Percentiles rank a stretch among this genome's conserved stretches.
Conservation (phyloP, 2,888 invertebrate species). For the Alloplasta piceator region DNA sequence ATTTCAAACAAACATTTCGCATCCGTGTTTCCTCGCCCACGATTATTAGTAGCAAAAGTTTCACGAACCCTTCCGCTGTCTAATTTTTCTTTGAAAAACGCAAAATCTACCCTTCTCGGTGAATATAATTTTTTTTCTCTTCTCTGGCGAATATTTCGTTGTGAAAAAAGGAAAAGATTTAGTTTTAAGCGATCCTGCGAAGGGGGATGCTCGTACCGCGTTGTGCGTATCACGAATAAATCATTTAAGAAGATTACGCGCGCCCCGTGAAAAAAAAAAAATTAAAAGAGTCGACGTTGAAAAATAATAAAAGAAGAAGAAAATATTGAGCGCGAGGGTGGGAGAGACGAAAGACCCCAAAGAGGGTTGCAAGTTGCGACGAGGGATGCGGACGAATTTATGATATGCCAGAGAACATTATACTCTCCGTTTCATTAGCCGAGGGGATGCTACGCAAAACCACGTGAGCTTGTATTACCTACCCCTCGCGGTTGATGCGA, state of each 20-base stretch:
- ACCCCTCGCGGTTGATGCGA: slow-evolving; percentile 48
- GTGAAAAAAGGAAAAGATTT: slow-evolving; percentile 28
- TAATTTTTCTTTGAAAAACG: neutral
- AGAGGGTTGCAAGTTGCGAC: neutral
- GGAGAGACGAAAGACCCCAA: neutral
- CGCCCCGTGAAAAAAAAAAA: slow-evolving; percentile 70
- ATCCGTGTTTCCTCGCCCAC: too few species aligned
- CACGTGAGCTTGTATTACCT: slow-evolving; percentile 43
- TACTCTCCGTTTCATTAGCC: slow-evolving; percentile 59
- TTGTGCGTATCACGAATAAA: slow-evolving; percentile 63
- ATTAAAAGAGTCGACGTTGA: slow-evolving; percentile 63
- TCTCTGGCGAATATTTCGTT: too few species aligned
- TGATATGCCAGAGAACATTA: slow-evolving; percentile 51
- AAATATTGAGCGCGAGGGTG: slow-evolving; percentile 26
- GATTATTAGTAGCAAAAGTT: neutral
- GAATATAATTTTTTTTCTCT: slow-evolving; percentile 24
- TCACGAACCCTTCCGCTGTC: neutral
- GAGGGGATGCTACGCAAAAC: slow-evolving; percentile 25
- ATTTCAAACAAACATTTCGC: too few species aligned
- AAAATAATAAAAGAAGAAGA: slow-evolving; percentile 11
- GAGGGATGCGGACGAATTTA: slow-evolving; percentile 53
- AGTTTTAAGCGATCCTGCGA: slow-evolving; percentile 4
- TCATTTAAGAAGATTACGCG: slow-evolving; percentile 74
- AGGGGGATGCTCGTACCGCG: neutral
- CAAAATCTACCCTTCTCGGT: neutral